Base-by-base conservation (phyloP, 2,797 vertebrate genomes). In the Phylloscopus collybita region DNA sequence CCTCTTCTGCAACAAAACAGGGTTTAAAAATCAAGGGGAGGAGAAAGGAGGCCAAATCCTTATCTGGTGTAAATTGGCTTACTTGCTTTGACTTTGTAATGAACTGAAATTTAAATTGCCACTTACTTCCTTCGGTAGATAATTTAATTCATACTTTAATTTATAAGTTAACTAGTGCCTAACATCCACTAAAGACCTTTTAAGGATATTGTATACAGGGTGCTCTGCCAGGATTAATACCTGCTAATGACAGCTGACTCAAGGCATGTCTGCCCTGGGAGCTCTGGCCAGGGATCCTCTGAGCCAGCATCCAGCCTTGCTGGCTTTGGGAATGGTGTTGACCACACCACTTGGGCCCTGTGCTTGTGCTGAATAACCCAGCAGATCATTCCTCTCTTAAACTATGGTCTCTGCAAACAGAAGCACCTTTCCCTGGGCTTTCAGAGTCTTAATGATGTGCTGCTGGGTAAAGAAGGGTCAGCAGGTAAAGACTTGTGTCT, bases 131-230 rank as follows among this genome's bases (percentile, higher is more conserved):
- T 88, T 79, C 76, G 83, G 74, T 73, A 34, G 71, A 26, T 96
- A 88, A 95, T 76, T 92, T 87, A 96, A 95, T 95, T 92, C 78
- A 36, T 4, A 2, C 59, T 93, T 73, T 88, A 90, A 95, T 95
- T 94, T 86, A 65, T 88, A 71, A 93, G 67, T 74, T 93, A 92
- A 86, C 90, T 94, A 81, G 70, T 88, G 85, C 86, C 62, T 88
- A 75, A 92, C 83, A 81, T 82, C 70, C 73, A 86, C 83, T 84
- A 84, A 56, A 81, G 66, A 74, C 73, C 73, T 90, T 91, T 79
- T 84, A 91, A 86, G 74, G 73, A 42, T 88, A 66, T 14, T 72
- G 66, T 79, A 34, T 45, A 62, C 78, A 51, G 59, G 38, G 47
- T 90, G 62, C 57, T 78, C 38, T 83, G 80, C 76, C 90, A 90